These are phyloP conservation scores for Phacellophora camtschatica DNA, from an alignment of 30 jellyfish, hydroid and myxozoan genomes.

Conservation along the genomic window DNA sequence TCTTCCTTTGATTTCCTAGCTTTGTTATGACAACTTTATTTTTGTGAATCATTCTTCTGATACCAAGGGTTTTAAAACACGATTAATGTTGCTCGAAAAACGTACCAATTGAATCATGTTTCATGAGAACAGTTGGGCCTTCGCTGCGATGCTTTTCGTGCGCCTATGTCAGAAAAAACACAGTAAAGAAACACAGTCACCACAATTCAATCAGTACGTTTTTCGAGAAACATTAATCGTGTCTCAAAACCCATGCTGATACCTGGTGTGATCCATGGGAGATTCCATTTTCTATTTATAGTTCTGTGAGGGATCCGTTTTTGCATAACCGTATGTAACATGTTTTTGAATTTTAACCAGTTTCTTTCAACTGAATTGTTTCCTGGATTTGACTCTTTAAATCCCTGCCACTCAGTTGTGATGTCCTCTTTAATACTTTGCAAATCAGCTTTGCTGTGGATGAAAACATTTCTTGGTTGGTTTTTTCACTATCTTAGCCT, in stretches of 20 bases:
- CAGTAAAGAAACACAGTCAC: too few species aligned
- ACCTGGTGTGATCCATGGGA: conserved; percentile 40
- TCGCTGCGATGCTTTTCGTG: too few species aligned
- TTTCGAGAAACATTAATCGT: too few species aligned
- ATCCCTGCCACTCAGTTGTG: conserved; percentile 36
- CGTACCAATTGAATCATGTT: too few species aligned
- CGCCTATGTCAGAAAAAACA: too few species aligned
- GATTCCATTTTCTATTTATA: conserved; percentile 31
- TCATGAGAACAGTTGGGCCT: too few species aligned
- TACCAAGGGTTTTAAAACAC: too few species aligned
- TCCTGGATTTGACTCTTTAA: conserved; percentile 32
- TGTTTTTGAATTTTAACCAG: conserved; percentile 21
- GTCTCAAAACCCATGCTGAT: too few species aligned
- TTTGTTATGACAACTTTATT: conserved; percentile 2
- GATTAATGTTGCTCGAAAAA: too few species aligned
- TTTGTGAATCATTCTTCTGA: conserved; percentile 13
- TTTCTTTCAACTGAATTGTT: conserved; percentile 34
- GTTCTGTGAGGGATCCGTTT: conserved; percentile 50
- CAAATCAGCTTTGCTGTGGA: conserved; percentile 35
- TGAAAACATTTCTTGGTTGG: conserved; percentile 15
- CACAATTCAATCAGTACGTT: too few species aligned
- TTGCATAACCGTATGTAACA: conserved; percentile 23
- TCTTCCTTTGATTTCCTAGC: conserved; percentile 21
- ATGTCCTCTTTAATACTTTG: conserved; percentile 11
- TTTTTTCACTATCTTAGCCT: conserved; percentile 45